Base-by-base conservation (phyloP, 2,888 invertebrate species). In the Mactromeris polynyma region DNA sequence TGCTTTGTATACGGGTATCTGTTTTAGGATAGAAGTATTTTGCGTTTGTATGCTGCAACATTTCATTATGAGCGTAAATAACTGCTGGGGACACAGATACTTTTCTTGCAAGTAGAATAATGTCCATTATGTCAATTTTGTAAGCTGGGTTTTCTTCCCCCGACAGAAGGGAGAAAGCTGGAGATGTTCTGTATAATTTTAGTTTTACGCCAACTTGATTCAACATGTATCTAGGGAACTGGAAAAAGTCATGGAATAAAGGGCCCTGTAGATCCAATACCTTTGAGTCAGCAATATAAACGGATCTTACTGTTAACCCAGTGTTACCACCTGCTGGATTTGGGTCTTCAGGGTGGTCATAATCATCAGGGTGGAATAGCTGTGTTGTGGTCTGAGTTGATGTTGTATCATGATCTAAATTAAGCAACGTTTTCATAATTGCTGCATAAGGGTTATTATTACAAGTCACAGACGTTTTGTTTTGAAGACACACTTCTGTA, bases 141-240 rank as follows among this genome's bases (percentile, higher is more conserved):
- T 80, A 86, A 11, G 83, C 81, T n/a, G 26, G 21, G 17, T 21
- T 40, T 6, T n/a, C 54, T 40, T 88, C 83, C 0, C 42, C 85
- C 0, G 90, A 73, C 38, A 89, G 51, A 64, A 92, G 73, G 77
- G 85, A 89, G 82, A 92, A 93, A 7, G 51, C 73, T 0, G 82
- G 26, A 38, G 89, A 69, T 54, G 81, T 87, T 85, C 91, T 88
- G 73, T 90, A 91, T 33, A 93, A 7, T 69, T 89, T 89, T 0
- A 93, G 54, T 73, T 88, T 89, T 26, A 93, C 88, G 42, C 89
- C 85, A 2, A 91, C 90, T 38, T 89, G 88, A 82, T 93, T 93
- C 33, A 92, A 51, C 19, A 93, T 26, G 38, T 89, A 86, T n/a
- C 85, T 36, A 11, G 69, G 54, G 83, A 88, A 58, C 6, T 26